A percentile compares a stretch with the other conserved stretches of the same genome.
Evolutionary conservation across 2,797 vertebrate genomes (phyloP).

Genomic region (Linurgus olivaceus): DNA sequence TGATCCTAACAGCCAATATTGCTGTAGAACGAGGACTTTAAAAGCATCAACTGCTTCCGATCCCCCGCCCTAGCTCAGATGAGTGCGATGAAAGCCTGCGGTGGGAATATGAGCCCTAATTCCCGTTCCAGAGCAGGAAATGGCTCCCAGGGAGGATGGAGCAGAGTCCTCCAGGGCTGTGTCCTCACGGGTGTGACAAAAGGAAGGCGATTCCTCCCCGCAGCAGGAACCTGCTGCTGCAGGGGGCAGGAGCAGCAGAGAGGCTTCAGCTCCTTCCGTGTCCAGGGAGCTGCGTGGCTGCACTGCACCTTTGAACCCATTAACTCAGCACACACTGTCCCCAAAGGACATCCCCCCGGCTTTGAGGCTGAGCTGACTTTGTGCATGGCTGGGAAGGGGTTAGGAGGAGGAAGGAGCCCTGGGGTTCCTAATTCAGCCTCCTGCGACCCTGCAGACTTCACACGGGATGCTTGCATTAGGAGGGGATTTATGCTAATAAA

Average conservation of each 20-base stretch:
- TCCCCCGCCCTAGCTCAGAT: background rate
- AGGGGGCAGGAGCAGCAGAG: accelerated
- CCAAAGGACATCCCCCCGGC: accelerated
- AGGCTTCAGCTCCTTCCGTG: background rate
- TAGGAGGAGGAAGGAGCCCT: accelerated
- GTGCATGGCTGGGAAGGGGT: accelerated
- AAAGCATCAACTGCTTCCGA: background rate
- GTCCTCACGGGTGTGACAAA: background rate
- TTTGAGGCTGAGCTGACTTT: background rate
- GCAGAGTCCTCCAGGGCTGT: background rate
- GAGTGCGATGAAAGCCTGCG: accelerated
- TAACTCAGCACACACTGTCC: background rate
- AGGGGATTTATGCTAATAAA: background rate
- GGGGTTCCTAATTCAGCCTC: background rate
- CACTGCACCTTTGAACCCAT: background rate
- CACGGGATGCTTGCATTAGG: background rate
- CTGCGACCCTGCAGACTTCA: accelerated
- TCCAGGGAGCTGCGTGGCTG: background rate
- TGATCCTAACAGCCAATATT: background rate
- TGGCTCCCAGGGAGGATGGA: background rate
- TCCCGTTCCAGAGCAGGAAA: background rate
- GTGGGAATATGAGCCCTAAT: background rate
- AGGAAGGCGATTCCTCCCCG: accelerated
- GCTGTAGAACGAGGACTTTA: background rate
- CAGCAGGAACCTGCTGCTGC: background rate